These are phyloP conservation scores for Antechinus flavipes DNA, from an alignment of 2,113 vertebrate genomes.

Conservation along the genomic window DNA sequence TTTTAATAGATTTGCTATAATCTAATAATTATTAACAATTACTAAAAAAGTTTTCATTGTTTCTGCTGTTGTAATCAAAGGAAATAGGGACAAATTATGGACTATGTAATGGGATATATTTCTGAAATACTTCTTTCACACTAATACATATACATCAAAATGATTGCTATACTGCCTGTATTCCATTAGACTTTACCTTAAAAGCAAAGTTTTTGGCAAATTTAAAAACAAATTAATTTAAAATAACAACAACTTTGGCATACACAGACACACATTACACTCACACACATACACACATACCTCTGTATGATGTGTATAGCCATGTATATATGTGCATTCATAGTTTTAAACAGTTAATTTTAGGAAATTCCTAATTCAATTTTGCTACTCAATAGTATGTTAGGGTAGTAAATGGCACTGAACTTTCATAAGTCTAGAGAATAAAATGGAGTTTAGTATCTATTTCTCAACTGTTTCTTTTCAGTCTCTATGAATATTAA, in stretches of 20 bases:
- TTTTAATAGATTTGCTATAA: background rate
- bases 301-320: too few relatives aligned
- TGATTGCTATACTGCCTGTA: background rate
- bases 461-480: background rate
- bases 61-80: background rate
- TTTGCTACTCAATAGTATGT: background rate
- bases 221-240: background rate
- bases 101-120: background rate
- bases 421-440: background rate
- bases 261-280: too few relatives aligned
- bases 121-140: background rate
- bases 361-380: background rate
- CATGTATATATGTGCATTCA: background rate
- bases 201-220: background rate
- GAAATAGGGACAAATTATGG: background rate
- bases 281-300: background rate
- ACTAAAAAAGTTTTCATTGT: background rate
- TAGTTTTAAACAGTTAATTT: background rate
- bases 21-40: background rate
- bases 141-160: background rate
- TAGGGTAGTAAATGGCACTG: background rate
- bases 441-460: background rate
- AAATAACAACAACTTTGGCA: background rate
- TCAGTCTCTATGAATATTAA: slow-evolving; percentile 36
- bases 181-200: background rate